Base-by-base conservation (phyloP, 2,113 vertebrate genomes). In the Corvus hawaiiensis region DNA sequence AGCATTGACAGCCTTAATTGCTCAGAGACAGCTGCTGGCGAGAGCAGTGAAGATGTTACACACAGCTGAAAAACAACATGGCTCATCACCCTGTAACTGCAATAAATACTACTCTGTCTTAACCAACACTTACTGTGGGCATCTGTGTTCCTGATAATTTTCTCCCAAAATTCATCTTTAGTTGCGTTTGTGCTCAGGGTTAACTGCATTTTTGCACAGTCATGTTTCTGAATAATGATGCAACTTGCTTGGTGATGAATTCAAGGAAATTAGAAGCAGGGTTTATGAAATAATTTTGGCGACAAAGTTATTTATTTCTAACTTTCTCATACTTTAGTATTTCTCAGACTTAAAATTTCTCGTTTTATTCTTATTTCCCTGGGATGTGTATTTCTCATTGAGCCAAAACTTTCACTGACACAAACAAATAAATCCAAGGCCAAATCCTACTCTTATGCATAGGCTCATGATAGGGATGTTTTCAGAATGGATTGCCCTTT, bases 261-360 rank as follows among this genome's bases (percentile, higher is more conserved):
- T 89, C 43, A 89, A 93, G 69, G 55, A 84, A 84, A 82, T 90
- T 90, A 80, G 43, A 96, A 96, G 73, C 74, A 97, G 59, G 48
- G 86, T 89, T 96, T 95, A 97, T 62, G 24, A 94, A 80, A 79
- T 46, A 83, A 58, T 66, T 89, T 63, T 81, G 33, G 15, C 30
- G 69, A 80, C 6, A 33, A 63, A 55, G 12, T 64, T 84, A 96
- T 96, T 97, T 96, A 90, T 75, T 95, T 96, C 67, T 92, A 81
- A 78, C 67, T 74, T 96, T 90, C 84, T 88, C 20, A 41, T 94
- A 88, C 54, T 92, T 95, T 3, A 46, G 4, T 51, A 94, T 78
- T 66, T 86, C 56, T 48, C 37, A 78, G 90, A 90, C 69, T 87
- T 73, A 39, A 56, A 32, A 68, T 37, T 64, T 64, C 23, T 82